Conservation (phyloP, 2,113 vertebrate genomes). For the Gymnogyps californianus region DNA sequence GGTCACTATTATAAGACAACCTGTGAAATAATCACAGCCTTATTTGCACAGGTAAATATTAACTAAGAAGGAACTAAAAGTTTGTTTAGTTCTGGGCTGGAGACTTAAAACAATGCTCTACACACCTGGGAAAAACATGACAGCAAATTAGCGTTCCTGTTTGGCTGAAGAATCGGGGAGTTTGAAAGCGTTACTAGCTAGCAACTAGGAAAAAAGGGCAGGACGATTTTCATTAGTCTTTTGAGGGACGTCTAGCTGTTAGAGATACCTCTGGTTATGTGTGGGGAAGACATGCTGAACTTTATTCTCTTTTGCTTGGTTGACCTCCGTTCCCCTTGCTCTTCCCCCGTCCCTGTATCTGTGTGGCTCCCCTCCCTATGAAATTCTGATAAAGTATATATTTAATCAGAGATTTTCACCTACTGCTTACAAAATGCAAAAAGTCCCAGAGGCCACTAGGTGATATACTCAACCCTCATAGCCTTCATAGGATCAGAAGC, state of each 20-base stretch:
- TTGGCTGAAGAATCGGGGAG: not conserved
- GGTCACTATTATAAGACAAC: not conserved
- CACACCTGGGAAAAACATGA: not conserved
- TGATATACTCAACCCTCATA: not conserved
- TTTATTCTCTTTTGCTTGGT: not conserved
- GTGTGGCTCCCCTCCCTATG: not conserved
- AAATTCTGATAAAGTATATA: not conserved
- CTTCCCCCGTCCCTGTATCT: not conserved
- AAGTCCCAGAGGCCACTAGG: not conserved
- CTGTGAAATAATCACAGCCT: not conserved
- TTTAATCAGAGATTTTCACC: not conserved
- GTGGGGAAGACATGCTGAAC: not conserved
- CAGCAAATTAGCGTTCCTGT: not conserved
- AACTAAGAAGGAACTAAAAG: not conserved
- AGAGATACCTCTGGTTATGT: not conserved
- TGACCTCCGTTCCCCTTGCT: accelerated
- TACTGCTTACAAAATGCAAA: not conserved
- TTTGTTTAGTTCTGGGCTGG: constrained; percentile 10
- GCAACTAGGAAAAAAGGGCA: not conserved
- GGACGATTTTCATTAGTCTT: not conserved
- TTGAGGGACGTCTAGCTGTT: not conserved
- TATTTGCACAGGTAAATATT: not conserved
- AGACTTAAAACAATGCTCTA: constrained; percentile 17
- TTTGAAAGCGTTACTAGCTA: not conserved
- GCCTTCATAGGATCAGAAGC: not conserved